A percentile compares a stretch with the other conserved stretches of the same genome.
Conservation (phyloP, 2,797 vertebrate species). For the Botia almorhae region DNA sequence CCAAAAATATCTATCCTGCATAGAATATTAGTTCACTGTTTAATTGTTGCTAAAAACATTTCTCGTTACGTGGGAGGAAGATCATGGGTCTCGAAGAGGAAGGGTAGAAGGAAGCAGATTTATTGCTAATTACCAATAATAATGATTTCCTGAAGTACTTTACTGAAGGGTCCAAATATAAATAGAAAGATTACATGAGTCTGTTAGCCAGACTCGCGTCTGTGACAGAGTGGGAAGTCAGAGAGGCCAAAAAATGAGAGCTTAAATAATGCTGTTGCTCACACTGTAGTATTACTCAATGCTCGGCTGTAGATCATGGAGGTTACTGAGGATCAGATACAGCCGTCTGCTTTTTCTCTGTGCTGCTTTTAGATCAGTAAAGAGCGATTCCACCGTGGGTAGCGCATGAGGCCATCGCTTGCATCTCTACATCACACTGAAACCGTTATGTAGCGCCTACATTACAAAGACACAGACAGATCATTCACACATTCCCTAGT, state of each 20-base stretch:
- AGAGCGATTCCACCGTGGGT: conserved; percentile 27
- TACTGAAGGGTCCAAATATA: conserved; percentile 1
- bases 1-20: neutral
- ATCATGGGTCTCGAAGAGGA: neutral
- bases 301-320: neutral
- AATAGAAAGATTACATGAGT: conserved; percentile 11
- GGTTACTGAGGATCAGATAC: neutral
- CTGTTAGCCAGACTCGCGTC: neutral
- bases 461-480: neutral
- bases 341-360: neutral
- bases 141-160: conserved; percentile 22
- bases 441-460: neutral
- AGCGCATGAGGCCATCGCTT: neutral
- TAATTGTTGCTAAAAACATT: conserved; percentile 17
- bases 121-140: neutral
- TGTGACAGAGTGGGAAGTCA: neutral
- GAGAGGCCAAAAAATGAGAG: too few species aligned
- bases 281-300: neutral
- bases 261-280: neutral
- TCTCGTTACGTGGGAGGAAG: neutral
- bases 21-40: conserved; percentile 5
- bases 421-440: conserved; percentile 9
- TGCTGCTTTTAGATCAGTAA: neutral
- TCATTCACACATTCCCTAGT: conserved; percentile 2
- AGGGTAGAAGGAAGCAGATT: too few species aligned